Evolutionary conservation across 2,888 invertebrate genomes (phyloP).

Genomic region (Aphrophora alni): DNA sequence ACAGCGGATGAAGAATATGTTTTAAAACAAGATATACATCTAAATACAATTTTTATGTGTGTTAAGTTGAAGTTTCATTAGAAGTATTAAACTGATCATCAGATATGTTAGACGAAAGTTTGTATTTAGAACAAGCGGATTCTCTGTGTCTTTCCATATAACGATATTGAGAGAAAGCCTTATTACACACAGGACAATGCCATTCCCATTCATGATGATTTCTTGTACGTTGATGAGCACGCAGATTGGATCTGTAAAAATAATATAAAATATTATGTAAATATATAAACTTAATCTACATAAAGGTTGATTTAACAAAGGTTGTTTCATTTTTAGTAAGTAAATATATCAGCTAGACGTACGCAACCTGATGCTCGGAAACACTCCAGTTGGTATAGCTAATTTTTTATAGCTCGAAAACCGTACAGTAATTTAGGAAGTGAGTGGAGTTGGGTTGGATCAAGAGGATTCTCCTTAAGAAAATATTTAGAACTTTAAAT

Average conservation of each 20-base stretch:
- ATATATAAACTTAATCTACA: not conserved
- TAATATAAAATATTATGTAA: not conserved
- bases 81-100: not conserved
- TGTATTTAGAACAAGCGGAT: conserved; percentile 34
- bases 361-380: too few relatives aligned
- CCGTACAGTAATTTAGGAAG: too few relatives aligned
- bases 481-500: too few relatives aligned
- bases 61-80: not conserved
- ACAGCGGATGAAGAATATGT: too few relatives aligned
- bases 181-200: conserved; percentile 69
- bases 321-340: too few relatives aligned
- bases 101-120: not conserved
- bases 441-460: too few relatives aligned
- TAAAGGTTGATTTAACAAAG: too few relatives aligned
- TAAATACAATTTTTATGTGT: not conserved
- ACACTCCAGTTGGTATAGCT: too few relatives aligned
- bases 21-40: too few relatives aligned
- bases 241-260: conserved; percentile 66
- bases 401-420: too few relatives aligned
- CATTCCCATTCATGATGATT: conserved; percentile 74
- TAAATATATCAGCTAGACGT: too few relatives aligned
- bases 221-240: conserved; percentile 74
- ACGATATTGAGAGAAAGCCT: conserved; percentile 71
- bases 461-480: too few relatives aligned
- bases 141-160: conserved; percentile 67